Evolutionary conservation across 2,113 vertebrate genomes (phyloP).

Genomic region (Cyrtonyx montezumae): DNA sequence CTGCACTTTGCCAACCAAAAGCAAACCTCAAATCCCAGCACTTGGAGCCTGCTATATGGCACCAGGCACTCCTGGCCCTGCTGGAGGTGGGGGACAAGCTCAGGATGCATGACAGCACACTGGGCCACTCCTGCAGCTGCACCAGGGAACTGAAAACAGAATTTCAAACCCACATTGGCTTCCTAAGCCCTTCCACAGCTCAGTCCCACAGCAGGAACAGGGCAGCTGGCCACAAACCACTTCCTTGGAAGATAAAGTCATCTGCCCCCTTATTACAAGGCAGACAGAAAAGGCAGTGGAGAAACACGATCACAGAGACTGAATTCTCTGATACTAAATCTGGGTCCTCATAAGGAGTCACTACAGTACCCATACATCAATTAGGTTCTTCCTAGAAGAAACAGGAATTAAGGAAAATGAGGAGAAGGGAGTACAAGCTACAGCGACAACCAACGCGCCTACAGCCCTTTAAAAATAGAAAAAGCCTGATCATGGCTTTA

Average conservation of each 20-base stretch:
- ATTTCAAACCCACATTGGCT: background rate
- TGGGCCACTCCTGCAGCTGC: background rate
- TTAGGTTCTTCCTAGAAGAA: background rate
- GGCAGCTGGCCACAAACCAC: background rate
- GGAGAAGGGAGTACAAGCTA: background rate
- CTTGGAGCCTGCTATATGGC: background rate
- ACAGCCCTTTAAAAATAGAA: background rate
- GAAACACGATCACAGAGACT: background rate
- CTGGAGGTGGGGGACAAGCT: background rate
- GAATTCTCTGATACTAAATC: background rate
- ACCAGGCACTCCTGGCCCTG: accelerated
- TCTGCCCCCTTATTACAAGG: background rate
- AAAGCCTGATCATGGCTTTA: background rate
- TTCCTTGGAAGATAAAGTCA: background rate
- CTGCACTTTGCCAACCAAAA: background rate
- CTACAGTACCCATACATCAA: background rate
- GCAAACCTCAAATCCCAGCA: accelerated
- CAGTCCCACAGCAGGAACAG: accelerated
- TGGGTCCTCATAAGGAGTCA: background rate
- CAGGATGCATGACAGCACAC: accelerated
- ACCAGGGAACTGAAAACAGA: background rate
- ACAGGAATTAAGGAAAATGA: background rate
- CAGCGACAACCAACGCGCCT: background rate
- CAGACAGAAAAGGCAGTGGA: background rate
- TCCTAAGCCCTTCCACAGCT: background rate